Conservation (phyloP, 2,113 vertebrate genomes). For the Nanger granti region DNA sequence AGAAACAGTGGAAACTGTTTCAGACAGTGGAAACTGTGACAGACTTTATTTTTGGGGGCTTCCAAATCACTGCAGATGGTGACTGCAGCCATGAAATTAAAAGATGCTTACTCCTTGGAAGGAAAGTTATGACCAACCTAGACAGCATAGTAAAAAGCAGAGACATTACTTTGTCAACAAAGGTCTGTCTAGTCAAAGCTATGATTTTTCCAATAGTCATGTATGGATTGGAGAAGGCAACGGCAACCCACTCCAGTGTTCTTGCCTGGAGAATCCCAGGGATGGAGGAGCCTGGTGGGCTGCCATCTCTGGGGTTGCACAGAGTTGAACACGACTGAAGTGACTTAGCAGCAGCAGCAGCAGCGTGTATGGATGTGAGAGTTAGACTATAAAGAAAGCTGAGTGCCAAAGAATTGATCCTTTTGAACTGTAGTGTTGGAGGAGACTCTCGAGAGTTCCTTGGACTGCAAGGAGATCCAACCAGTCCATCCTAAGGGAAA, state of each 20-base stretch:
- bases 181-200: neutral
- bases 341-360: neutral
- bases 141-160: neutral
- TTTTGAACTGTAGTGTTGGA: neutral
- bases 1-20: neutral
- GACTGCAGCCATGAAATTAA: neutral
- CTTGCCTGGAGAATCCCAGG: too few relatives aligned
- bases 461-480: neutral
- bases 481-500: neutral
- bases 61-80: neutral
- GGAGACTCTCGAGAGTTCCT: neutral
- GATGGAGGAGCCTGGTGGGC: too few relatives aligned
- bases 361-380: neutral
- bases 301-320: too few relatives aligned
- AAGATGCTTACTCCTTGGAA: neutral
- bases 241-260: too few relatives aligned
- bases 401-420: rapidly evolving
- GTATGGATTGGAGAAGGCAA: neutral
- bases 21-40: neutral
- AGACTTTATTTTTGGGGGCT: neutral
- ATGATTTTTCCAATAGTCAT: neutral
- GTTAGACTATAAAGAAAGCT: neutral
- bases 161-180: neutral
- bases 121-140: neutral
- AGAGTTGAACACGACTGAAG: too few relatives aligned